phyloP scores from a whole-genome alignment of 2,888 invertebrate genomes.

The Heliconius erato region DNA sequence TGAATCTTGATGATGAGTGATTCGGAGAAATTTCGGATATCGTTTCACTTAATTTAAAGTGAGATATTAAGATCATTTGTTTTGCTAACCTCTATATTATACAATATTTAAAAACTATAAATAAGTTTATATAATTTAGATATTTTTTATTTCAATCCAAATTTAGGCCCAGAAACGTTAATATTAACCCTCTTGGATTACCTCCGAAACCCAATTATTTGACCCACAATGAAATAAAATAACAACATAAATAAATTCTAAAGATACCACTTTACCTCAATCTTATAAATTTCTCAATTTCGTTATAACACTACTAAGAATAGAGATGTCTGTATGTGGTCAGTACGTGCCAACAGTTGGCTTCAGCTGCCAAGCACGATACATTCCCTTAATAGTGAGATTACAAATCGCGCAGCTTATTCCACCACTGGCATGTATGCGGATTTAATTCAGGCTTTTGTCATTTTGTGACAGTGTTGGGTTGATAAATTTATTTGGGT shows the following conservation, averaged over 20 bases:
- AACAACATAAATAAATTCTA: background rate
- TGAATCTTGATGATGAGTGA: background rate
- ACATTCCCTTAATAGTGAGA: slow-evolving; percentile 72
- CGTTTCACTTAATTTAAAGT: background rate
- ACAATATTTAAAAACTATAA: no score
- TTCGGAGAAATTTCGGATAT: background rate
- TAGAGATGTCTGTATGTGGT: slow-evolving; percentile 33
- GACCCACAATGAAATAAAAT: background rate
- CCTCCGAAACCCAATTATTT: background rate
- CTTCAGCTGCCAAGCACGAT: slow-evolving; percentile 63
- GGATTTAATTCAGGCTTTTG: slow-evolving; percentile 43
- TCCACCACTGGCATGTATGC: slow-evolving; percentile 35
- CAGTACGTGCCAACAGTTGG: slow-evolving; percentile 66
- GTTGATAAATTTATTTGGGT: background rate
- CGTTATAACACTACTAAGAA: background rate
- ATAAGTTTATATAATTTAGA: no score
- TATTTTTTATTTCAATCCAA: no score
- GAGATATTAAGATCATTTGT: no score
- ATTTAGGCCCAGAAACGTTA: no score
- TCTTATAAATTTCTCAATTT: background rate
- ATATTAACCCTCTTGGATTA: no score
- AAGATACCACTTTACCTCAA: background rate
- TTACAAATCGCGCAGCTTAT: slow-evolving; percentile 70
- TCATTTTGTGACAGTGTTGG: slow-evolving; percentile 18
- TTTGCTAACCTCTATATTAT: no score